Base-by-base conservation (phyloP, 2,797 vertebrate genomes). In the Acrocephalus scirpaceus region DNA sequence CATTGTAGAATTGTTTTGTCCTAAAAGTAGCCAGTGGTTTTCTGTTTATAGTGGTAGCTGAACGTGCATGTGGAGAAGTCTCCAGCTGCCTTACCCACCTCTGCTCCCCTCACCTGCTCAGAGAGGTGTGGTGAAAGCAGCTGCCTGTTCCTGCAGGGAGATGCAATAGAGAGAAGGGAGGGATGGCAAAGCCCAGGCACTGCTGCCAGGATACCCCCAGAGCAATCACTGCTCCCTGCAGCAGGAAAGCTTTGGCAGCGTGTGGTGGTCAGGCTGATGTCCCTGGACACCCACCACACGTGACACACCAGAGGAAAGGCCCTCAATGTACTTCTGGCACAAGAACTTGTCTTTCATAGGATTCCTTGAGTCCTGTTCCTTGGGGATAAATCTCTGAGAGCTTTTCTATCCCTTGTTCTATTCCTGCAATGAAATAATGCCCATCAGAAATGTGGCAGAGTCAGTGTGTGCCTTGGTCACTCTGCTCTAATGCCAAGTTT, bases 151-250 rank as follows among this genome's bases (percentile, higher is more conserved):
- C 53, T 85, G 66, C 53, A 5, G 40, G 80, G 27, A 34, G 60
- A 11, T 45, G 70, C 56, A 30, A 0, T 8, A 1, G 12, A 12
- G 66, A 32, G 79, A 26, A 6, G 32, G 3, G 48, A 47, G 50
- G 57, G 44, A 7, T 48, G 66, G 30, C 40, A 26, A 7, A 79
- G 74, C 29, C 51, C 8, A 53, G 44, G 42, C 44, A 6, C 21
- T 0, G 15, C 91, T 82, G 81, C 45, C 40, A 1, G 4, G 7
- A 1, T 5, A 0, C 44, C 40, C n/a, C 0, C 1, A 10, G 4
- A 36, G 51, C 44, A 65, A 0, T 58, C 8, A 0, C 10, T 22
- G 62, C 65, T 47, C 74, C 79, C 57, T 57, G 80, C 53, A 19
- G 45, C 71, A 25, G 75, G 57, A 34, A 30, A 25, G 38, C 72